These are phyloP conservation scores for Scaptomyza polygonia DNA, from an alignment of 2,888 invertebrate genomes.

Conservation along the genomic window DNA sequence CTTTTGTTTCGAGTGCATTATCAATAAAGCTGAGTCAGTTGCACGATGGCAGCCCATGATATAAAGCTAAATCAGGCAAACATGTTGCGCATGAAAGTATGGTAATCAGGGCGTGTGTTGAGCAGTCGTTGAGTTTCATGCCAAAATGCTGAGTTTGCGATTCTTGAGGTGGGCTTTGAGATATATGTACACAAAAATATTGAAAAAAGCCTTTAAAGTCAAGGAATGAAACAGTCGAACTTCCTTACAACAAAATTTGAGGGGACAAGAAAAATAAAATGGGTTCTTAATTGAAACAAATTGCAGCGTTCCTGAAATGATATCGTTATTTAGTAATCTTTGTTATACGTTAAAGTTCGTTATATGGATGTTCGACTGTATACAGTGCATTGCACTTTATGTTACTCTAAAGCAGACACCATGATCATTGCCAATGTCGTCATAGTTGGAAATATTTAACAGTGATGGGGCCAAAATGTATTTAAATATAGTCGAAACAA, in stretches of 20 bases:
- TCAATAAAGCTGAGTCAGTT: slow-evolving; percentile 48
- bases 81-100: slow-evolving; percentile 1
- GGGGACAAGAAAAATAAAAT: too few species aligned
- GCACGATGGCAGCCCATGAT: slow-evolving; percentile 11
- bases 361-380: too few species aligned
- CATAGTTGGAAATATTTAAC: slow-evolving; percentile 6
- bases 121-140: not conserved
- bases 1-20: slow-evolving; percentile 34
- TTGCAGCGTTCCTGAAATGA: too few species aligned
- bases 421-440: slow-evolving; percentile 36
- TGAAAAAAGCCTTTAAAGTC: not conserved
- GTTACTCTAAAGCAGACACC: slow-evolving; percentile 5
- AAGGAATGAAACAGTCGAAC: too few species aligned
- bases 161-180: not conserved
- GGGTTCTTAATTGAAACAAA: too few species aligned
- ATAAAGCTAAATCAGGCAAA: slow-evolving; percentile 13
- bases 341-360: too few species aligned
- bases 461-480: too few species aligned
- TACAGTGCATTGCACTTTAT: slow-evolving; percentile 24
- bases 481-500: slow-evolving; percentile 12
- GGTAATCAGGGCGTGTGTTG: not conserved
- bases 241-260: too few species aligned
- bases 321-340: too few species aligned
- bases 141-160: not conserved
- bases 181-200: not conserved